These are phyloP conservation scores for Tympanuchus pallidicinctus DNA, from an alignment of 2,113 vertebrate species.

Conservation along the genomic window DNA sequence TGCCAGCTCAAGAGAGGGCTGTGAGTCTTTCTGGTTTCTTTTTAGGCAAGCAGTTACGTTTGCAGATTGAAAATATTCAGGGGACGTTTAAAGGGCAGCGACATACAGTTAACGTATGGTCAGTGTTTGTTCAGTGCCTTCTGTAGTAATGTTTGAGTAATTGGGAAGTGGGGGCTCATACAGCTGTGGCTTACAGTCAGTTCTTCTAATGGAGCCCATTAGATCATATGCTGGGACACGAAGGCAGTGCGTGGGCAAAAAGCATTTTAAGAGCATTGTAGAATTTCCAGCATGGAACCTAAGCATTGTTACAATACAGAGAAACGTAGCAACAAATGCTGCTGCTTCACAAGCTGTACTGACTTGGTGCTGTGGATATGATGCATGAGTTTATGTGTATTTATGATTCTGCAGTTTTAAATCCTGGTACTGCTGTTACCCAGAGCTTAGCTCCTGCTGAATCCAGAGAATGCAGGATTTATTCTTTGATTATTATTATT, in stretches of 20 bases:
- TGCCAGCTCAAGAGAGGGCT: neutral
- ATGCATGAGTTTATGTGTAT: neutral
- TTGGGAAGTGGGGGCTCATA: neutral
- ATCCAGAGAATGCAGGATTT: neutral
- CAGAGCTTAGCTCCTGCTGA: neutral
- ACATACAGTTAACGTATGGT: neutral
- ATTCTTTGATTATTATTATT: constrained; percentile 9
- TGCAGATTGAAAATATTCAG: neutral
- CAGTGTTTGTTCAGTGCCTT: neutral
- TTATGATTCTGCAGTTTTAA: neutral
- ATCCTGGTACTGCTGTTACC: neutral
- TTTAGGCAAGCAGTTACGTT: neutral
- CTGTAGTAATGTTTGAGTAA: neutral
- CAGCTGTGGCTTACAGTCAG: neutral
- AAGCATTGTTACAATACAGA: neutral
- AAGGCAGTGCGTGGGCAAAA: neutral
- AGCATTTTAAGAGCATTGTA: neutral
- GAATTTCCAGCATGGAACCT: neutral
- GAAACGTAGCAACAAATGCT: neutral
- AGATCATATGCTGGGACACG: neutral
- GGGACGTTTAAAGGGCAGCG: neutral
- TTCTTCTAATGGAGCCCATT: neutral
- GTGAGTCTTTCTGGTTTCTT: neutral
- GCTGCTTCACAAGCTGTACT: neutral
- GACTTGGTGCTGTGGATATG: neutral